phyloP scores from a whole-genome alignment of 1,140 invertebrate genomes.

The Papilio helenus region DNA sequence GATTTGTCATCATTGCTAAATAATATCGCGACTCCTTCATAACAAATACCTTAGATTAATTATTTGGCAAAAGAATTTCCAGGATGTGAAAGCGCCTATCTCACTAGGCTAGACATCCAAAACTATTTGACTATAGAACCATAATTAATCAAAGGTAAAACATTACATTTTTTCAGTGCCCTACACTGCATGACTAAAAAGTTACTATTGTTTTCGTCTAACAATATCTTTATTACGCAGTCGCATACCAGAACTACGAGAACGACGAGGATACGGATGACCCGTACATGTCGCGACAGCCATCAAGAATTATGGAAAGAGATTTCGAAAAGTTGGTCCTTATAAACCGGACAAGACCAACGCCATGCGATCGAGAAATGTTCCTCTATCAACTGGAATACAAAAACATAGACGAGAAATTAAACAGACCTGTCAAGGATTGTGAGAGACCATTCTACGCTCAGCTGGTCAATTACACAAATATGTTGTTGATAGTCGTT shows the following conservation, averaged over 20 bases:
- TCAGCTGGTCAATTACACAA: constrained; percentile 91
- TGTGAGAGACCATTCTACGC: constrained; percentile 89
- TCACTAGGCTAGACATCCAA: too few species aligned
- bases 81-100: too few species aligned
- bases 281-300: constrained; percentile 69
- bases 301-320: constrained; percentile 80
- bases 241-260: constrained; percentile 76
- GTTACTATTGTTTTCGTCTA: constrained; percentile 26
- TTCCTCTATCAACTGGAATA: constrained; percentile 73
- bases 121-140: too few species aligned
- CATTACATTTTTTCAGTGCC: not conserved
- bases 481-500: constrained; percentile 92
- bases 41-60: not conserved
- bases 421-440: constrained; percentile 67
- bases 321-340: constrained; percentile 84
- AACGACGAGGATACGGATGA: constrained; percentile 78
- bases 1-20: not conserved
- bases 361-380: constrained; percentile 90
- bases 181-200: not conserved
- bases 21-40: too few species aligned
- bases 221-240: constrained; percentile 52
- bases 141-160: constrained; percentile 9
- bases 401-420: constrained; percentile 70
- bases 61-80: too few species aligned
- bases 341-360: constrained; percentile 90